A percentile compares a stretch with the other conserved stretches of the same genome.
Evolutionary conservation across 2,113 vertebrate species (phyloP).

Genomic region (Dendrocopos noguchii): DNA sequence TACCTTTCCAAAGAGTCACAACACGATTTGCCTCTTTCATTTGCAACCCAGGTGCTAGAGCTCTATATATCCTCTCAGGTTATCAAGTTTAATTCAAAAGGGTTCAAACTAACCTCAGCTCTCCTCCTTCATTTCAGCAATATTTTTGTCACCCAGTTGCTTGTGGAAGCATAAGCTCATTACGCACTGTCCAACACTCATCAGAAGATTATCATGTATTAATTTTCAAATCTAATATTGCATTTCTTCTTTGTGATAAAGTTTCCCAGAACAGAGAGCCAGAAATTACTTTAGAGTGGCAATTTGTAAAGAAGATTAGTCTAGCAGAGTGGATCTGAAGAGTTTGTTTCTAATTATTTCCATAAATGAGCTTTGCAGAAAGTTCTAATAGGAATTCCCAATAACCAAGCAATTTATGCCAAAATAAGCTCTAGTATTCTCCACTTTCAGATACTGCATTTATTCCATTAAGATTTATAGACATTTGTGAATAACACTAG

Average conservation of each 20-base stretch:
- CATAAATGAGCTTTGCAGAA: constrained; percentile 69
- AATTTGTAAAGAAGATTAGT: constrained; percentile 79
- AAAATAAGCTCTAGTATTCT: constrained; percentile 48
- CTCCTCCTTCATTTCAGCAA: constrained; percentile 50
- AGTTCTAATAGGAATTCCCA: constrained; percentile 64
- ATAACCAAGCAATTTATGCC: constrained; percentile 65
- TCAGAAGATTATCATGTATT: constrained; percentile 74
- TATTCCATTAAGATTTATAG: constrained; percentile 41
- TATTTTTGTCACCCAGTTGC: not conserved
- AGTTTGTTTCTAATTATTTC: constrained; percentile 80
- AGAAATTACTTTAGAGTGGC: constrained; percentile 64
- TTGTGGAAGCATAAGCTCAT: constrained; percentile 61
- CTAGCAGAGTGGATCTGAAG: constrained; percentile 64
- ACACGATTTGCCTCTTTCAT: not conserved
- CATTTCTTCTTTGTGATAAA: constrained; percentile 67
- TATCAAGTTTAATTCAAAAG: constrained; percentile 39
- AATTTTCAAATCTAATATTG: constrained; percentile 62
- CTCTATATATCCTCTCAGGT: not conserved
- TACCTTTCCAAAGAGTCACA: not conserved
- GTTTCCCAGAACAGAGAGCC: constrained; percentile 62
- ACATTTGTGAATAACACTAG: constrained; percentile 13
- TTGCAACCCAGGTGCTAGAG: not conserved
- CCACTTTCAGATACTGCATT: constrained; percentile 35
- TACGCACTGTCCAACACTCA: constrained; percentile 51
- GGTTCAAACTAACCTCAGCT: not conserved